Base-by-base conservation (phyloP, 2,888 invertebrate genomes). In the Dryobotodes eremita region DNA sequence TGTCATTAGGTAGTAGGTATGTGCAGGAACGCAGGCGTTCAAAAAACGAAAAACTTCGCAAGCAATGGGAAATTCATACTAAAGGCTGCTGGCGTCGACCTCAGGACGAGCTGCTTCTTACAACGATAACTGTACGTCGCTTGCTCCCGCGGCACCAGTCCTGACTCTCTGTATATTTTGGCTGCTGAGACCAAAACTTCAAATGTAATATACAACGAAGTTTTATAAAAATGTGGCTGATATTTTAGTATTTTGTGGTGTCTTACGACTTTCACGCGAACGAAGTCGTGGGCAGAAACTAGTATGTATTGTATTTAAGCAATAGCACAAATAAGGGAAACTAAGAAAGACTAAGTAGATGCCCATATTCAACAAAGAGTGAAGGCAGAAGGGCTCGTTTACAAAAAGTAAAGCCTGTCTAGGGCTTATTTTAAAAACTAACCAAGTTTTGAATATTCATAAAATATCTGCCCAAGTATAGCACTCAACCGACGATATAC, bases 401-500 rank as follows among this genome's bases (percentile, higher is more conserved):
- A 17, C 2, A 48, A 36, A 36, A 36, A 17, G n/a, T 36, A 36
- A 70, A 36, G 23, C 11, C n/a, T 36, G 42, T n/a, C 42, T 75
- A 31, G n/a, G 57, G n/a, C 10, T 46, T 57, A 50, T 48, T 55
- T 64, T 15, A 55, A 64, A 53, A 79, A 79, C 48, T n/a, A 42
- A 65, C 20, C 42, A 57, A 42, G 17, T 36, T 79, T 20, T 5
- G 26, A 57, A 71, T 59, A 50, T 59, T 81, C 59, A 61, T 61
- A 61, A 74, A 74, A 68, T 61, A 48, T 26, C 48, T 15, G 11
- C 15, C 53, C 61, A 80, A 74, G 68, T 79, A 48, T 72, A 64
- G 64, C 75, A 75, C 76, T 71, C 50, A 70, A 50, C 64, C 17
- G 65, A 70, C 72, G 76, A 73, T 76, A 57, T 36, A 50, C 84